Base-by-base conservation (phyloP, 2,113 vertebrate species). In the Clinocottus analis region DNA sequence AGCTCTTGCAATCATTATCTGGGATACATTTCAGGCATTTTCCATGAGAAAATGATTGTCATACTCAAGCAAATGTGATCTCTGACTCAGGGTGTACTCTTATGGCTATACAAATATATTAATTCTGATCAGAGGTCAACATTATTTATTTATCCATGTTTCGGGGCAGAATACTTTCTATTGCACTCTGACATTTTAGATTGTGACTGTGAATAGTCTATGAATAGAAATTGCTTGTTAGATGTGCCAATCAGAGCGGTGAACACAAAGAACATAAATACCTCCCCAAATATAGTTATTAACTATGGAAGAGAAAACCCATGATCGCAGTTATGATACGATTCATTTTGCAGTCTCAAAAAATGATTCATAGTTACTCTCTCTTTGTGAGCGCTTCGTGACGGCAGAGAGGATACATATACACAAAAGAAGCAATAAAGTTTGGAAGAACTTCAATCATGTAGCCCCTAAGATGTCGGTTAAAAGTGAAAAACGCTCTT, bases 141-240 rank as follows among this genome's bases (percentile, higher is more conserved):
- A 31, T 35, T 14, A 61, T 71, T 60, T 59, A 47, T 65, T 70
- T 19, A 43, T 25, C 9, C 17, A n/a, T 45, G 58, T 68, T 43
- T 23, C n/a, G 12, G 3, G 53, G 19, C 21, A 16, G 19, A 53
- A 53, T 43, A 35, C 8, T 64, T 59, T 56, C 19, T 47, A 7
- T 19, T 43, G n/a, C 16, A 27, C 27, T 69, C 7, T 6, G 13
- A 37, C 37, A 64, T 64, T 70, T 70, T 45, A 56, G 49, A 66
- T 55, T 67, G 31, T 51, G 25, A 58, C 19, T 72, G n/a, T 37
- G 45, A 80, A 64, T 16, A 68, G 25, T 65, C 27, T 4, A 23
- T 33, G 37, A 43, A 33, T 37, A 78, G 13, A 25, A 37, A 39
- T 31, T 7, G 29, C 16, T 60, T 37, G 41, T 16, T 23, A 68